phyloP scores from a whole-genome alignment of 2,888 invertebrate genomes.

The Andrena camellia region DNA sequence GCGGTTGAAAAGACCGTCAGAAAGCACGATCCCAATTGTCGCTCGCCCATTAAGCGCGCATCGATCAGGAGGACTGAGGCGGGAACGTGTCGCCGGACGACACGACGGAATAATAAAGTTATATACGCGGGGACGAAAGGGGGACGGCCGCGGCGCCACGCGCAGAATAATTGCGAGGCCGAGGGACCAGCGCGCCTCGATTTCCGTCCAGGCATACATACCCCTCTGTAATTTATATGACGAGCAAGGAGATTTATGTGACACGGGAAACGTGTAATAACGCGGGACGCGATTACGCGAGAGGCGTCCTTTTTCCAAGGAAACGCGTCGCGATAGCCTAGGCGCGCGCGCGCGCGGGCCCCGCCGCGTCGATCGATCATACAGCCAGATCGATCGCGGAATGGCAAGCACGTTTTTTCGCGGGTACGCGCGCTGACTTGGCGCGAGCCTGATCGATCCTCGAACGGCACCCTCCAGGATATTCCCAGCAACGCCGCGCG shows the following conservation, averaged over 20 bases:
- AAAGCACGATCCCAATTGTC: background rate
- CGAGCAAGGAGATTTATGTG: constrained; percentile 54
- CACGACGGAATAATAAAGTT: constrained; percentile 15
- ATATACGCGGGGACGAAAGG: background rate
- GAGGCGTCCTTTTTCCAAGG: constrained; percentile 44
- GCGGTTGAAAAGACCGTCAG: background rate
- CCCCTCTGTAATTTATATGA: constrained; percentile 44
- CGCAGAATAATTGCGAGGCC: constrained; percentile 34
- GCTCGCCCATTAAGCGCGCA: background rate
- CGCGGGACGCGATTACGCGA: constrained; percentile 46
- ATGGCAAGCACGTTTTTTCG: constrained; percentile 26
- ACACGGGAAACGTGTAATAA: constrained; percentile 36
- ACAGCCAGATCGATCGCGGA: constrained; percentile 35
- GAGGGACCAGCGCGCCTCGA: constrained; percentile 26
- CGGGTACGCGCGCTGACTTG: background rate
- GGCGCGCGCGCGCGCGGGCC: constrained; percentile 14
- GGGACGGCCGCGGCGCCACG: background rate
- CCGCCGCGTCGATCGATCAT: constrained; percentile 33
- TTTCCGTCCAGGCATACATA: constrained; percentile 11
- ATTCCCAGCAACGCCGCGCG: background rate
- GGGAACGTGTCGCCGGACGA: constrained; percentile 9
- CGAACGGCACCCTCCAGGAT: background rate
- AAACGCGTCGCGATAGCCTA: constrained; percentile 10
- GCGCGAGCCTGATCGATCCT: constrained; percentile 11
- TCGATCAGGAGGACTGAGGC: background rate